These are phyloP conservation scores for Halictus rubicundus DNA, from an alignment of 1,140 invertebrate genomes.

Conservation along the genomic window DNA sequence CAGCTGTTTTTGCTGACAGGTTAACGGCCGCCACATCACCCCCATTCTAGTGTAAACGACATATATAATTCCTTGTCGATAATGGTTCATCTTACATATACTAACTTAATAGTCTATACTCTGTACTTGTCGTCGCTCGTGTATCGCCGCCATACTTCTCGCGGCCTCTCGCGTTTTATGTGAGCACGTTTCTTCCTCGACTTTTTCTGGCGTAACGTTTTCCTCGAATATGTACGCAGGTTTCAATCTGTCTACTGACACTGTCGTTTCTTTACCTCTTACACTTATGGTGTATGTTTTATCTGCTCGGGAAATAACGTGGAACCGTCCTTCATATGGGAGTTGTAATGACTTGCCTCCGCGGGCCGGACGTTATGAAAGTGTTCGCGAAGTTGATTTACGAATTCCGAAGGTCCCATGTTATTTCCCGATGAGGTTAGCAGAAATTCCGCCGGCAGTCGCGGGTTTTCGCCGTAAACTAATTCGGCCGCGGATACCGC, in stretches of 20 bases:
- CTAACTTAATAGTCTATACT: not conserved
- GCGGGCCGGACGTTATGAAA: not conserved
- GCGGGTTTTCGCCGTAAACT: no score
- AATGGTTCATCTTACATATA: no score
- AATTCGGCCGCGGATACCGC: no score
- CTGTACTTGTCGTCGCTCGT: no score
- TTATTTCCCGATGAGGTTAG: no score
- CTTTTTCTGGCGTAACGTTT: not conserved
- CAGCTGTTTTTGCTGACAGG: no score
- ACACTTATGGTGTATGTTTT: not conserved
- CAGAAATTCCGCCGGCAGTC: no score
- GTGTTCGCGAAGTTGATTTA: no score
- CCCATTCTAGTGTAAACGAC: slow-evolving; percentile 3
- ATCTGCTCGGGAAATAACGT: not conserved
- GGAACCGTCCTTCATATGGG: slow-evolving; percentile 50
- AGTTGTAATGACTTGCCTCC: slow-evolving; percentile 18
- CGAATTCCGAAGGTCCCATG: no score
- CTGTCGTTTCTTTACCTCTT: not conserved
- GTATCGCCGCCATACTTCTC: not conserved
- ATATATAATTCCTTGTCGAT: not conserved
- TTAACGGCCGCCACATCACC: not conserved
- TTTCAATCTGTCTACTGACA: not conserved
- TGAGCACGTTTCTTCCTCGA: no score
- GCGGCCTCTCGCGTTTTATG: no score
- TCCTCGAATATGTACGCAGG: not conserved